Evolutionary conservation across 2,797 vertebrate genomes (phyloP), one percentile per base, ranked within the genome.

Genomic region (Gallirallus australis): DNA sequence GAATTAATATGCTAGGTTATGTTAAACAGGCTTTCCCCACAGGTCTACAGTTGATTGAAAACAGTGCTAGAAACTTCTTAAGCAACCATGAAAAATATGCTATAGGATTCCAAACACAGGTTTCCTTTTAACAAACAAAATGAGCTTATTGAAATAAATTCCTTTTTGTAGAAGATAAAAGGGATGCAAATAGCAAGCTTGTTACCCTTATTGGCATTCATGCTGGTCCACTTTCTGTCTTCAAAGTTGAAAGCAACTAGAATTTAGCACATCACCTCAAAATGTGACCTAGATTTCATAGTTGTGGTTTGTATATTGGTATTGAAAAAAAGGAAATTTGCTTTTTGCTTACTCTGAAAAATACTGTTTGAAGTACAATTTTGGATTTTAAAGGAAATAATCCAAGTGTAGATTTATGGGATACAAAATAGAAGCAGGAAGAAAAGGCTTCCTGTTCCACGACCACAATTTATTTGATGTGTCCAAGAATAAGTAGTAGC

Each of bases 161-260:
- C 66, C 63, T 92, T 86, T 89, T 65, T 57, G 54, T 60, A 72
- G 42, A 76, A 94, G 91, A 96, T 95, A 69, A 96, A 96, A 96
- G 86, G 95, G 72, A 96, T 95, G 93, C 85, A 96, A 96, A 95
- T 94, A 64, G n/a, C 53, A 83, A 70, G 45, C 65, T 89, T 94
- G 30, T 91, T 91, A 85, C 57, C 86, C 75, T 94, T 85, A 95
- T 63, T 89, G 94, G 57, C 71, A 90, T 94, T 95, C 80, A 69
- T 52, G 28, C 47, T 35, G 12, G 69, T 92, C 76, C 54, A 30
- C 57, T 94, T 95, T 93, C 75, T 86, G 25, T 68, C 87, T 97
- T 95, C 82, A 66, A 86, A 93, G 82, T 70, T 90, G 72, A 97
- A 94, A 94, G 80, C 66, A 90, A 69, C 50, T 45, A 30, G 72